Conservation (phyloP, 2,113 vertebrate genomes). For the Ancistrus triradiatus region DNA sequence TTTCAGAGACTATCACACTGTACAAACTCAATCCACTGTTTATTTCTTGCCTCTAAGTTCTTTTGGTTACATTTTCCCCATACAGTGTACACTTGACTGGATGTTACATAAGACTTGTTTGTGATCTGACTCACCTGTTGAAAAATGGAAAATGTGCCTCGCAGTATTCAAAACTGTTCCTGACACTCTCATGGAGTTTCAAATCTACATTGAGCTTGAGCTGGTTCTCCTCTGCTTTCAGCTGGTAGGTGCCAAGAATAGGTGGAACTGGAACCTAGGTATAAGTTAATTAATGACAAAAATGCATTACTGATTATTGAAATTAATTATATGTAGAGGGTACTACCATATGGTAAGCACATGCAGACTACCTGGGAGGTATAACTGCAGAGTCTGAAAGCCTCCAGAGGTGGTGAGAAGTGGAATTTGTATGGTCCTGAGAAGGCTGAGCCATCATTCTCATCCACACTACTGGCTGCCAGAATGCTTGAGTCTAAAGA, state of each 20-base stretch:
- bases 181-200: constrained; percentile 92
- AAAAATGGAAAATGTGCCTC: constrained; percentile 87
- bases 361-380: constrained; percentile 87
- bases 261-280: constrained; percentile 86
- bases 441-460: constrained; percentile 78
- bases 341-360: too few relatives aligned
- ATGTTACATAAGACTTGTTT: too few relatives aligned
- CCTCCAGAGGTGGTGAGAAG: constrained; percentile 84
- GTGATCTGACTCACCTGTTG: constrained; percentile 75
- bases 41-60: too few relatives aligned
- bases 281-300: neutral
- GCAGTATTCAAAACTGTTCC: constrained; percentile 89
- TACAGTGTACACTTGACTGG: too few relatives aligned
- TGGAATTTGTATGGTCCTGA: constrained; percentile 90
- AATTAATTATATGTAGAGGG: too few relatives aligned
- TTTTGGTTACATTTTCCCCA: neutral
- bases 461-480: constrained; percentile 77
- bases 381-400: constrained; percentile 87
- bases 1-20: too few relatives aligned
- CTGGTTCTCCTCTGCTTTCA: constrained; percentile 76
- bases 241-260: constrained; percentile 84
- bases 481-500: constrained; percentile 84
- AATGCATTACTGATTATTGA: too few relatives aligned
- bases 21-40: too few relatives aligned
- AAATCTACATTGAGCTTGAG: constrained; percentile 75